phyloP scores from a whole-genome alignment of 2,797 vertebrate species.

The Rhabdomys pumilio region DNA sequence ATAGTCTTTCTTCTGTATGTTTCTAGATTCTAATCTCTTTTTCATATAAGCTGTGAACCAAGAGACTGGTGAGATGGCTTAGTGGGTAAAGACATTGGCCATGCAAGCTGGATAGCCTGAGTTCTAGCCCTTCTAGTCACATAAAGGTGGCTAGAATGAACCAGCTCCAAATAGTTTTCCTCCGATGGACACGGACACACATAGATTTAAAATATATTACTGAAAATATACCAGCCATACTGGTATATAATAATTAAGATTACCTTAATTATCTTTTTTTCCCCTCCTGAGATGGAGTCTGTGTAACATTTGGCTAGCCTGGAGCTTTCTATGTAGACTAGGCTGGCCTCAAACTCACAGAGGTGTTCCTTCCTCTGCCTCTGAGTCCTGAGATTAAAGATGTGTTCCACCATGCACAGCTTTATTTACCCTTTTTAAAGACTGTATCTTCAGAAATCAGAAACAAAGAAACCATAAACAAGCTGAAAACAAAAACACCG shows the following conservation, averaged over 20 bases:
- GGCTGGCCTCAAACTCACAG: background rate
- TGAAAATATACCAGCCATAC: background rate
- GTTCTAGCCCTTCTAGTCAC: background rate
- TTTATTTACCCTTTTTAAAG: background rate
- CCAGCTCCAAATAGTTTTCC: background rate
- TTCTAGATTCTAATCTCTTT: background rate
- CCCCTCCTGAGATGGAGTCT: background rate
- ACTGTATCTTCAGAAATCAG: background rate
- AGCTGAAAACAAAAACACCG: background rate
- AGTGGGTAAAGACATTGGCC: background rate
- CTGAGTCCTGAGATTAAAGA: background rate
- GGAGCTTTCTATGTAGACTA: background rate
- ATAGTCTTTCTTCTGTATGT: background rate
- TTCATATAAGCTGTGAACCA: background rate
- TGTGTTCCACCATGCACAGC: background rate
- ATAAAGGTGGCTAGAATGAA: background rate
- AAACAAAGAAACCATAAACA: constrained; percentile 8
- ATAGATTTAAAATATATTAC: background rate
- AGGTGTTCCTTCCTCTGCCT: background rate
- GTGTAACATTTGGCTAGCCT: background rate
- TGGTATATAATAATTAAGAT: background rate
- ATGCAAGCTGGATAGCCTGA: background rate
- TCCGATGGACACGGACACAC: background rate
- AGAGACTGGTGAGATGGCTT: background rate
- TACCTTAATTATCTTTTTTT: background rate